Evolutionary conservation across 2,797 vertebrate species (phyloP), one percentile per base, ranked within the genome.

Genomic region (Brachyalestes nurse): DNA sequence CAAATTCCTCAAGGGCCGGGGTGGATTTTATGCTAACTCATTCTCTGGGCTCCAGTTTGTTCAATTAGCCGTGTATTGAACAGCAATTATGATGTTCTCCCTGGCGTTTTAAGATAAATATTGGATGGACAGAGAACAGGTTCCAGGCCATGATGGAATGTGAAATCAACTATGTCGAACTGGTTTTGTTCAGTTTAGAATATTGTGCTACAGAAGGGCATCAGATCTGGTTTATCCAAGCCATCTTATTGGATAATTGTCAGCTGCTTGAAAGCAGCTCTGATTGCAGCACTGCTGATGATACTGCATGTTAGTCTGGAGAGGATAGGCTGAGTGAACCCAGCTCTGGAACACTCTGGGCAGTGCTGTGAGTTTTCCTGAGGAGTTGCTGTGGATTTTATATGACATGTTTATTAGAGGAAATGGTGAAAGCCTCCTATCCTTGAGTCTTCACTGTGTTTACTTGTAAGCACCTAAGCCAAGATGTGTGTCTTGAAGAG

Each of bases 381-480:
- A 9, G 57, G 34, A 66, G 62, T 69, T 70, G 45, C 65, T 73
- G 49, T 47, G 42, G 21, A 70, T 73, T 81, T 81, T 69, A 75
- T 74, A 62, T 85, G 83, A 84, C 62, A 62, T 72, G 28, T 88
- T 84, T 83, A 76, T 85, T 65, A 73, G 73, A 21, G 77, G 79
- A 82, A 85, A 85, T 80, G 62, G 72, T 77, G 65, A 82, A 85
- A 79, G 25, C 53, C 77, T 64, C 72, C 69, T 79, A 65, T 80
- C 21, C 61, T 47, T 64, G 53, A 51, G 19, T 75, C 81, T 67
- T 72, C 34, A 55, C 71, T 40, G 51, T 14, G 71, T 58, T 58
- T 58, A 51, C 66, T 72, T 60, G 49, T 69, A 55, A 66, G 65
- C 66, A 28, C 51, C 60, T 28, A 82, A 70, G 75, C 72, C 28